A percentile compares a stretch with the other conserved stretches of the same genome.
Conservation (phyloP, 1,140 invertebrate genomes). For the Periplaneta americana region DNA sequence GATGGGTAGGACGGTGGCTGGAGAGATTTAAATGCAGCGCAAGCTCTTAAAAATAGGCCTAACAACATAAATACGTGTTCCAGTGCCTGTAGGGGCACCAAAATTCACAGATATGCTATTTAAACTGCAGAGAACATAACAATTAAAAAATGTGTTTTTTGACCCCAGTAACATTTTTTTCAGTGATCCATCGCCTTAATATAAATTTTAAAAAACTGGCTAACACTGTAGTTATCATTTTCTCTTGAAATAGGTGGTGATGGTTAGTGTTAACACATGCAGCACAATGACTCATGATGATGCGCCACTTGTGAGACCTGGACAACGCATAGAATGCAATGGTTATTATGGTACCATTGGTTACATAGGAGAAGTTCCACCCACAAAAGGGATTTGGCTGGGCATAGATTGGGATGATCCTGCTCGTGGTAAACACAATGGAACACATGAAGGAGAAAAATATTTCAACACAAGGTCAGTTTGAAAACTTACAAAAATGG, state of each 20-base stretch:
- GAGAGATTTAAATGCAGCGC: too few relatives aligned
- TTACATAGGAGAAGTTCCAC: conserved; percentile 51
- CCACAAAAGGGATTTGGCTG: conserved; percentile 65
- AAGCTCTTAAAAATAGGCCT: too few relatives aligned
- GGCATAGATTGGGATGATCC: conserved; percentile 93
- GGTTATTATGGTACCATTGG: conserved; percentile 48
- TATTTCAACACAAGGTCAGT: conserved; percentile 84
- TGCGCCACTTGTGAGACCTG: conserved; percentile 31
- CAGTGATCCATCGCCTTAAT: too few relatives aligned
- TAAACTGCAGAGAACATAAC: too few relatives aligned
- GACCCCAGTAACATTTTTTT: too few relatives aligned
- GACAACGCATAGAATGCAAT: conserved; percentile 48
- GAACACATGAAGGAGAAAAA: conserved; percentile 66
- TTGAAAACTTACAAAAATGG: too few relatives aligned
- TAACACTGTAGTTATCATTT: background rate
- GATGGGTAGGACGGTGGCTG: too few relatives aligned
- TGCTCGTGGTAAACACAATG: conserved; percentile 84
- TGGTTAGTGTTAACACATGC: background rate
- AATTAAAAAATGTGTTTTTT: too few relatives aligned
- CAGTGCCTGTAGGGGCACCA: too few relatives aligned
- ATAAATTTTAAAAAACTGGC: background rate
- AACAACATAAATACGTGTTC: too few relatives aligned
- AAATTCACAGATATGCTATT: too few relatives aligned
- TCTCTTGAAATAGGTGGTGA: background rate
- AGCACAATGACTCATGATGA: background rate